Conservation (phyloP, 2,888 invertebrate species). For the Cerastoderma edule region DNA sequence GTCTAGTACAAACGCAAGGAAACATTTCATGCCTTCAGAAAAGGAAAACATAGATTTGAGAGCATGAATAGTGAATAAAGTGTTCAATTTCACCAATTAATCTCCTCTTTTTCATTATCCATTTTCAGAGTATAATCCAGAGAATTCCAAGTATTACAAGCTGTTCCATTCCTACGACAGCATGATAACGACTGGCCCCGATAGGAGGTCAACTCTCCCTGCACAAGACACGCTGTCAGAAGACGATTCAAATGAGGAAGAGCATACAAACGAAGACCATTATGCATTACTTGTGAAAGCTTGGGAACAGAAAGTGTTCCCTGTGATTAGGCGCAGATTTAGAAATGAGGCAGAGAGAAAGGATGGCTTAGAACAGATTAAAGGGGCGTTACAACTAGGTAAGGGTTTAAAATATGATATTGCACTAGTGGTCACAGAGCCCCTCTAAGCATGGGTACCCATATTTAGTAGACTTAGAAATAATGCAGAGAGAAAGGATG, state of each 20-base stretch:
- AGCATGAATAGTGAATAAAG: too few species aligned
- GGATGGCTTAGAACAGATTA: conserved; percentile 84
- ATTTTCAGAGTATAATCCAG: conserved; percentile 79
- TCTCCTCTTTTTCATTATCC: too few species aligned
- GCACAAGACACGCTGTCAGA: conserved; percentile 80
- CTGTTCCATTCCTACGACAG: conserved; percentile 79
- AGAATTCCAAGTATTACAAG: conserved; percentile 77
- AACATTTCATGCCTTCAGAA: too few species aligned
- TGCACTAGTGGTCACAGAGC: too few species aligned
- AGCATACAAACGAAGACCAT: conserved; percentile 80
- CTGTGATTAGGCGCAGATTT: conserved; percentile 82
- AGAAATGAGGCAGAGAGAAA: conserved; percentile 84
- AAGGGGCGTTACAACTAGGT: conserved; percentile 83
- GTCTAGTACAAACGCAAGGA: too few species aligned
- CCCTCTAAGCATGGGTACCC: too few species aligned
- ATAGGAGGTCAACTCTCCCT: conserved; percentile 64
- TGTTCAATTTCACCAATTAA: too few species aligned
- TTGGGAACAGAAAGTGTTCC: conserved; percentile 84
- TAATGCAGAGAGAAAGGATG: too few species aligned
- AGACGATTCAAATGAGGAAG: conserved; percentile 81
- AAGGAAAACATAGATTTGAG: too few species aligned
- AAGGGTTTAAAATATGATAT: conserved; percentile 3
- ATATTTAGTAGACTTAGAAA: conserved; percentile 83
- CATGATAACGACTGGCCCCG: conserved; percentile 79
- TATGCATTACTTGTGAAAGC: conserved; percentile 83